phyloP scores from a whole-genome alignment of 2,797 vertebrate genomes.

The Ambastaia sidthimunki region DNA sequence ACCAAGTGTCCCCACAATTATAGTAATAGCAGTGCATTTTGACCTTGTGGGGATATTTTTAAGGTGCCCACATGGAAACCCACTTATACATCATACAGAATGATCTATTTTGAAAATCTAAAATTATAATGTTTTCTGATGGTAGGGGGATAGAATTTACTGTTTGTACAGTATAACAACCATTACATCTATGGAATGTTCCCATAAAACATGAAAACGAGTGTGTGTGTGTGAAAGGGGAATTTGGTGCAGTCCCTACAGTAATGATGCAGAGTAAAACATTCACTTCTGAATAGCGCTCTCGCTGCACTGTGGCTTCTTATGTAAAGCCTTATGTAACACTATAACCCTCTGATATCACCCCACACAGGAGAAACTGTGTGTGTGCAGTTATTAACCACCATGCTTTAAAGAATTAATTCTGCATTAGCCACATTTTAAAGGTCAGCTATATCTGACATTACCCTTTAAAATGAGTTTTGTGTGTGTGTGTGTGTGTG shows the following conservation, averaged over 20 bases:
- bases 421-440: slow-evolving; percentile 27
- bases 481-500: slow-evolving; percentile 40
- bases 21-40: no score
- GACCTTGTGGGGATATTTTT: no score
- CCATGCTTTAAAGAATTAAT: slow-evolving; percentile 7
- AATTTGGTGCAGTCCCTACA: slow-evolving; percentile 75
- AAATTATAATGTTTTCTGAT: no score
- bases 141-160: no score
- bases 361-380: slow-evolving; percentile 65
- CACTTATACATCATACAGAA: no score
- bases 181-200: no score
- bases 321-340: slow-evolving; percentile 81
- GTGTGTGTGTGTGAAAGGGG: slow-evolving; percentile 52
- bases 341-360: slow-evolving; percentile 70
- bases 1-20: no score
- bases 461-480: slow-evolving; percentile 36
- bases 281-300: slow-evolving; percentile 56
- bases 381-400: slow-evolving; percentile 25
- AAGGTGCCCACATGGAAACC: no score
- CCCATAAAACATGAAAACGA: no score
- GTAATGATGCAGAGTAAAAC: slow-evolving; percentile 69
- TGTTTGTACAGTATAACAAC: no score
- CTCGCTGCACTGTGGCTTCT: slow-evolving; percentile 62
- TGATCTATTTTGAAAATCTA: no score
- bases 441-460: slow-evolving; percentile 14